Evolutionary conservation across 2,797 vertebrate species (phyloP).

Genomic region (Sebastiscus tertius): DNA sequence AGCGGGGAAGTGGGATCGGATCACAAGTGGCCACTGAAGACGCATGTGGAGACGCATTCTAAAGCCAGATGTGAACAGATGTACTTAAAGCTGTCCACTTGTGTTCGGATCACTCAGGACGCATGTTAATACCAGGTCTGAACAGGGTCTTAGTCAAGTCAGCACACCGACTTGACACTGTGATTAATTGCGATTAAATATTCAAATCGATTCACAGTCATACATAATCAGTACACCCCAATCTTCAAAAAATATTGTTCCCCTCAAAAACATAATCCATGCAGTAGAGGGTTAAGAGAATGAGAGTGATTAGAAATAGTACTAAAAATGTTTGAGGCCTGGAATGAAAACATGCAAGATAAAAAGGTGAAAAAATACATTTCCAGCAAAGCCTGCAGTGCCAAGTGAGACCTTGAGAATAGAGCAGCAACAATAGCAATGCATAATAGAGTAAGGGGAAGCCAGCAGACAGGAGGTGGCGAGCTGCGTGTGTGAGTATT

Average conservation of each 20-base stretch:
- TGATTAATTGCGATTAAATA: no score
- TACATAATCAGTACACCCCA: background rate
- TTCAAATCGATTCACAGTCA: background rate
- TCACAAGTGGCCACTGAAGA: no score
- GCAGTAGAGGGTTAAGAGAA: background rate
- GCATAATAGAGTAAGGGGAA: background rate
- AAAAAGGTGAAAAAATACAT: background rate
- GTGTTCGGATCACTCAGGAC: no score
- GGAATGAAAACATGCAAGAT: background rate
- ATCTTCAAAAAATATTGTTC: background rate
- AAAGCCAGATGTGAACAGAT: no score
- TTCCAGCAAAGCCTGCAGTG: background rate
- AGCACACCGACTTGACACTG: no score
- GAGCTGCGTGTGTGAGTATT: constrained; percentile 16
- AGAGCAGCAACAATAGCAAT: background rate
- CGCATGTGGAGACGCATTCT: no score
- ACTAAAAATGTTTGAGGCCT: background rate
- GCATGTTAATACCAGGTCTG: no score
- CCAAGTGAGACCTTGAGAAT: background rate
- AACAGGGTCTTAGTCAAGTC: no score
- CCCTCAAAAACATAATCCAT: background rate
- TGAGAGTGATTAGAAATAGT: background rate
- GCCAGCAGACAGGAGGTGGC: background rate
- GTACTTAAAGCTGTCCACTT: no score
- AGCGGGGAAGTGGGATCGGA: no score